These are phyloP conservation scores for Tenrec ecaudatus DNA, from an alignment of 2,113 vertebrate species.

Conservation along the genomic window DNA sequence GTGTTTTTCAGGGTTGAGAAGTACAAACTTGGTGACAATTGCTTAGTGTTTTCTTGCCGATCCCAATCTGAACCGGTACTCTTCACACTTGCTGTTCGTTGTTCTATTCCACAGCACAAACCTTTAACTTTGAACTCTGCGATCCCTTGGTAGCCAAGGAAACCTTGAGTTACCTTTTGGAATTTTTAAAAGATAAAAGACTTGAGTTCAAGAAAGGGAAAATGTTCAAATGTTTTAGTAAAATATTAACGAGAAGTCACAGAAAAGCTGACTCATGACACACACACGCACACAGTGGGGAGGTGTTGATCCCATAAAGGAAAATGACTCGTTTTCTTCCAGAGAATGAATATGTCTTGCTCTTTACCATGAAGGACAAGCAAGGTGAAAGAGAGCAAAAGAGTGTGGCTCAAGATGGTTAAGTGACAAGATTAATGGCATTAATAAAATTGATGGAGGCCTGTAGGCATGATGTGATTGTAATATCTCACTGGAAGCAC, in stretches of 20 bases:
- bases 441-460: conserved; percentile 66
- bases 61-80: background rate
- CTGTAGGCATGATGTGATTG: conserved; percentile 34
- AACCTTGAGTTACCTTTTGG: conserved; percentile 7
- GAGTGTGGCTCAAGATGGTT: conserved; percentile 26
- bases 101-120: background rate
- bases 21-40: background rate
- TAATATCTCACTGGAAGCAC: conserved; percentile 2
- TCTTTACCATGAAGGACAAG: conserved; percentile 34
- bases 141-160: conserved; percentile 7
- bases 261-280: background rate
- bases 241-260: background rate
- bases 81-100: conserved; percentile 15
- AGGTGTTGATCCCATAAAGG: background rate
- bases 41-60: background rate
- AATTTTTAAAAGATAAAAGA: background rate
- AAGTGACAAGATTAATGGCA: conserved; percentile 62
- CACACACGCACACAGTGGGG: background rate
- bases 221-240: background rate
- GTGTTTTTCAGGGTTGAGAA: background rate
- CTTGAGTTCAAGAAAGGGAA: background rate
- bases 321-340: background rate
- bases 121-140: background rate
- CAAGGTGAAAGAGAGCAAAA: conserved; percentile 16
- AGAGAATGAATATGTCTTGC: background rate